Conservation (phyloP, 2,113 vertebrate genomes). For the Trematocara marginatum region DNA sequence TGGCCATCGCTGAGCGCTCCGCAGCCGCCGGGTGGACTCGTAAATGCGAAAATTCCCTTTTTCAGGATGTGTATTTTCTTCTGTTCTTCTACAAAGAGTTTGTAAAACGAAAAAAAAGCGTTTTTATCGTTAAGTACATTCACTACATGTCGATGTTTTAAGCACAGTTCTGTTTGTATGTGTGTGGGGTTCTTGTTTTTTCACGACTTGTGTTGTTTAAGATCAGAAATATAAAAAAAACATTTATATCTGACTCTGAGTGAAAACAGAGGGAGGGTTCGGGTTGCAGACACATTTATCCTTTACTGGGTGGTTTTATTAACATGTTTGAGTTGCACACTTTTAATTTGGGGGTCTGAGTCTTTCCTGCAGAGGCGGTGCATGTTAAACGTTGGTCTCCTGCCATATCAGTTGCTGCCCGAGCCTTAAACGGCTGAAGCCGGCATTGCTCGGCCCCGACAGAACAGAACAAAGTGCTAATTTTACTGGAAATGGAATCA, state of each 20-base stretch:
- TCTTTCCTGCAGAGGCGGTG: not conserved
- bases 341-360: not conserved
- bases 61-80: conserved; percentile 19
- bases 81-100: not conserved
- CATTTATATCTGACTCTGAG: not conserved
- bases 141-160: conserved; percentile 8
- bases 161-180: not conserved
- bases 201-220: not conserved
- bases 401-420: not conserved
- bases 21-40: not conserved
- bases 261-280: not conserved
- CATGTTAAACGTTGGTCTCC: not conserved
- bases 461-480: fast-evolving
- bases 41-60: not conserved
- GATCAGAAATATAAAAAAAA: not conserved
- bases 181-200: not conserved
- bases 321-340: not conserved
- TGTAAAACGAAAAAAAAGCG: not conserved
- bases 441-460: not conserved
- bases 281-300: not conserved
- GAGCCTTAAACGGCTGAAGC: not conserved
- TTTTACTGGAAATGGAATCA: not conserved
- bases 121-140: not conserved
- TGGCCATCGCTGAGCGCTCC: not conserved
- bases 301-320: not conserved